Evolutionary conservation across 1,140 invertebrate genomes (phyloP).

Genomic region (Antheraea pernyi): DNA sequence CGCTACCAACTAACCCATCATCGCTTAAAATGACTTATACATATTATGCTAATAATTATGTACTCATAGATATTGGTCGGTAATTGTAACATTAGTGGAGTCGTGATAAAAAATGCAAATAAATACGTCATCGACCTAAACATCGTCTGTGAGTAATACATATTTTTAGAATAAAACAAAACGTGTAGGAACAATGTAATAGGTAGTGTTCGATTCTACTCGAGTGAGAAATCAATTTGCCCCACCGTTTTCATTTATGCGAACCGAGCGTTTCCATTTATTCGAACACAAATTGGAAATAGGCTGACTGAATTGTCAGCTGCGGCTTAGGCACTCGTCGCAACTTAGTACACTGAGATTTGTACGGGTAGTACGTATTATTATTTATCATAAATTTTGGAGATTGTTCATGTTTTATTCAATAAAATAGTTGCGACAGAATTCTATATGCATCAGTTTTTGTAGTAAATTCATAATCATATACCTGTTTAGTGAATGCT

Average conservation of each 20-base stretch:
- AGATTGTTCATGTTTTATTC: no score
- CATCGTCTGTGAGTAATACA: not conserved
- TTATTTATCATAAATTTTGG: not conserved
- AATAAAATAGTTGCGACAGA: no score
- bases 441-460: no score
- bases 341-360: not conserved
- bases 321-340: constrained; percentile 44
- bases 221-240: constrained; percentile 73
- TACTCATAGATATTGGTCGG: no score
- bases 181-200: constrained; percentile 20
- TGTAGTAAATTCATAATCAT: no score
- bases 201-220: constrained; percentile 50
- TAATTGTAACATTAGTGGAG: no score
- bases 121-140: not conserved
- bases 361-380: not conserved
- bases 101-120: no score
- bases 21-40: no score
- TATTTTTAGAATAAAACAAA: constrained; percentile 33
- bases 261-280: constrained; percentile 63
- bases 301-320: constrained; percentile 59
- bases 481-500: no score
- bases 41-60: no score
- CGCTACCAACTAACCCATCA: no score
- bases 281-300: constrained; percentile 67
- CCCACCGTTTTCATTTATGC: constrained; percentile 70